These are phyloP conservation scores for Metacarcinus magister DNA, from an alignment of 2,888 invertebrate species.

Conservation along the genomic window DNA sequence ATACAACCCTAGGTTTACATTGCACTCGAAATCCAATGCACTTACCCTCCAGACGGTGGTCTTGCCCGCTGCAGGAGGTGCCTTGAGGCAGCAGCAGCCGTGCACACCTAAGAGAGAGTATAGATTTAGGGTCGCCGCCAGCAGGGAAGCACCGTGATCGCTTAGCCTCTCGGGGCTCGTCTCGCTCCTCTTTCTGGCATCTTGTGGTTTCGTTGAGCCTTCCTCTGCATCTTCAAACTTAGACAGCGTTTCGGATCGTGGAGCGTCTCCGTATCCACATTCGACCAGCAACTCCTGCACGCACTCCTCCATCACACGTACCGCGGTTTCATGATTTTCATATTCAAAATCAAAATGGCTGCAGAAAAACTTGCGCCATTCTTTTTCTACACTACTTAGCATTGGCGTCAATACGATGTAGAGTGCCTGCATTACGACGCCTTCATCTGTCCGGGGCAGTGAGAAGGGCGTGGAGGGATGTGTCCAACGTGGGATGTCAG, in stretches of 20 bases:
- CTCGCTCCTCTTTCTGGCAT: neutral
- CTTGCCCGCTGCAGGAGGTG: conserved; percentile 70
- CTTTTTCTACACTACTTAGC: conserved; percentile 44
- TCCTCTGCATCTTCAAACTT: neutral
- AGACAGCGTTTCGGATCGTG: neutral
- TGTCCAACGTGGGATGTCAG: neutral
- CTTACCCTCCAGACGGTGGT: conserved; percentile 77
- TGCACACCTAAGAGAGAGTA: conserved; percentile 65
- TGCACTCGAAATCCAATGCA: neutral
- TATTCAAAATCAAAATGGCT: conserved; percentile 55
- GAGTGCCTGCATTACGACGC: conserved; percentile 64
- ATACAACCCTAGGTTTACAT: neutral
- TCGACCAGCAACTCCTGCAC: conserved; percentile 65
- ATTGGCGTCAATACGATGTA: conserved; percentile 71
- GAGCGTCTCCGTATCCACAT: conserved; percentile 60
- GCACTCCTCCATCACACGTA: conserved; percentile 51
- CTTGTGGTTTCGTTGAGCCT: neutral
- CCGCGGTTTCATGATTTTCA: neutral
- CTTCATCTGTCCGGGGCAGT: conserved; percentile 54
- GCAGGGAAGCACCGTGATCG: conserved; percentile 47
- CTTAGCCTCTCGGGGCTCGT: neutral
- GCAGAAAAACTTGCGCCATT: conserved; percentile 61
- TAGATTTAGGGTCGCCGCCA: conserved; percentile 65
- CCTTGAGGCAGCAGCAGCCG: conserved; percentile 73
- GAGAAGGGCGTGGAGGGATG: neutral